These are phyloP conservation scores for Gallinago nigripennis DNA, from an alignment of 2,797 vertebrate genomes.

Conservation along the genomic window DNA sequence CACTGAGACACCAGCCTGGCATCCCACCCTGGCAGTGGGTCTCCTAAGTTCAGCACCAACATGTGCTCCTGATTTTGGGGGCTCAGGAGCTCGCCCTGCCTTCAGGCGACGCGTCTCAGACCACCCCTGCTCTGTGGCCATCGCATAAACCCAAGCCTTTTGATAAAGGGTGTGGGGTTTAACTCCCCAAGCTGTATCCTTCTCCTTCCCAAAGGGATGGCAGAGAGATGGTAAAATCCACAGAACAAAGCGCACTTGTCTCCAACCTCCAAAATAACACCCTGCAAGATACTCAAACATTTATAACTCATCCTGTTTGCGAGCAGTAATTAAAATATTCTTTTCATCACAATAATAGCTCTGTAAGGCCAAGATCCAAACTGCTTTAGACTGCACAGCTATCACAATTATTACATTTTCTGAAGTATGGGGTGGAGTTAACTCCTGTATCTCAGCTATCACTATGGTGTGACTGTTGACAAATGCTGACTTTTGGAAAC, in stretches of 20 bases:
- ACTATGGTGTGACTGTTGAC: background rate
- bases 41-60: background rate
- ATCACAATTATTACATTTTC: slow-evolving; percentile 32
- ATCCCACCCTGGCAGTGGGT: background rate
- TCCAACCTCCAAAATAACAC: background rate
- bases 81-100: background rate
- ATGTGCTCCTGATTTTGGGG: background rate
- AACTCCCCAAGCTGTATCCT: background rate
- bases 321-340: slow-evolving; percentile 22
- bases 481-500: slow-evolving; percentile 5
- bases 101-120: fast-evolving
- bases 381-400: background rate
- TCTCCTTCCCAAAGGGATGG: background rate
- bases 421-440: slow-evolving; percentile 30
- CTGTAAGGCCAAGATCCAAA: slow-evolving; percentile 29
- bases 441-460: background rate
- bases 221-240: background rate
- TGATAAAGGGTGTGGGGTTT: background rate
- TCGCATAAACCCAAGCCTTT: background rate
- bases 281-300: background rate
- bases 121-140: background rate
- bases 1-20: background rate
- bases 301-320: background rate
- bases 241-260: background rate
- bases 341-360: slow-evolving; percentile 9